Conservation (phyloP, 2,888 invertebrate species). For the Serripes groenlandicus region DNA sequence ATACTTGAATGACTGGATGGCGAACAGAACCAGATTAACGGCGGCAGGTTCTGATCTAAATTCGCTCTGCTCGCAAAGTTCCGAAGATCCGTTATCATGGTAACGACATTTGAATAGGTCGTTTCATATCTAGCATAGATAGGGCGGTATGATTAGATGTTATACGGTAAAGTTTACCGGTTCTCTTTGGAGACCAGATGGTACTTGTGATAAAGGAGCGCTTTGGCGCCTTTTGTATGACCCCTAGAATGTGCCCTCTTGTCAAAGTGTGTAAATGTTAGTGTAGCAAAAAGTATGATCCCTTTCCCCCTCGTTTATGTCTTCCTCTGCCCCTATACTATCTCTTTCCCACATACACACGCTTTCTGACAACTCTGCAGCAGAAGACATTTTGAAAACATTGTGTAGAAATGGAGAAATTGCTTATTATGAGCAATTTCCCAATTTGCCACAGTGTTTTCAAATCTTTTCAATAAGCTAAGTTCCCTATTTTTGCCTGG, state of each 20-base stretch:
- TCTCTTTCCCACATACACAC: too few relatives aligned
- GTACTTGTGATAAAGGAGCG: constrained; percentile 25
- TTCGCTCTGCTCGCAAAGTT: background rate
- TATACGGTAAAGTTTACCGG: constrained; percentile 11
- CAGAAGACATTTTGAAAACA: background rate
- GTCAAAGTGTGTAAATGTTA: constrained; percentile 14
- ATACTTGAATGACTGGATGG: background rate
- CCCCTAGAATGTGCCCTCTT: constrained; percentile 9
- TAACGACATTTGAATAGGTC: too few relatives aligned
- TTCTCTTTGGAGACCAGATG: constrained; percentile 30
- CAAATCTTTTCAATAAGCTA: background rate
- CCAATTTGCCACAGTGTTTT: background rate
- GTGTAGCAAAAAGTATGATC: background rate
- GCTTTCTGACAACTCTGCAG: too few relatives aligned
- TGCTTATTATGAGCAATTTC: background rate
- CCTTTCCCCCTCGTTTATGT: background rate
- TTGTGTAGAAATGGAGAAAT: background rate
- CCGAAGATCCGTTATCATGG: too few relatives aligned
- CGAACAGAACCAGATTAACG: background rate
- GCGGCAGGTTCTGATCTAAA: background rate
- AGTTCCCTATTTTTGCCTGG: constrained; percentile 1
- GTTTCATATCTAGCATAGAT: too few relatives aligned
- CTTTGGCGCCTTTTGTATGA: constrained; percentile 9
- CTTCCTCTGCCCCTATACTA: too few relatives aligned
- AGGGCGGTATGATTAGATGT: background rate